Evolutionary conservation across 2,113 vertebrate genomes (phyloP), one percentile per base, ranked within the genome.

Genomic region (Elephantulus edwardii): DNA sequence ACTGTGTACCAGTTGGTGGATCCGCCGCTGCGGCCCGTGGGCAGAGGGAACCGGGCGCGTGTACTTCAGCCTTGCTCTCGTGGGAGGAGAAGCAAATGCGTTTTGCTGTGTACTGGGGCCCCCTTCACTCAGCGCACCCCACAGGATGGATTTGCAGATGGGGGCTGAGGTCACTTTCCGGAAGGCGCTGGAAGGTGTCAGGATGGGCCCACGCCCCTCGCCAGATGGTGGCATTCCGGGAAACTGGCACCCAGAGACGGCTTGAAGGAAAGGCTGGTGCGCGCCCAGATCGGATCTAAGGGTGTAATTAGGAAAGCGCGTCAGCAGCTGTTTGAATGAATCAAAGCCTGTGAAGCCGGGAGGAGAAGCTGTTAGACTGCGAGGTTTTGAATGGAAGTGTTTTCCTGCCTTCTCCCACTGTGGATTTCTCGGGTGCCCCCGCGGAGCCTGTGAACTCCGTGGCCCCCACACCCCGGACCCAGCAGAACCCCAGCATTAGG

Each of bases 141-240:
- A 6, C 14, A 8, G 46, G 54, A 46, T 52, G 74, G 66, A 17
- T 83, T 64, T 83, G 46, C 58, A 48, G 75, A 33, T 42, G 48
- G 60, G 88, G 44, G 75, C 38, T 64, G 33, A 2, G 91, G 86
- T 81, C 83, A 33, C 71, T 16, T 90, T 56, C 35, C 6, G 0
- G 90, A 87, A 92, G 90, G 35, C 0, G 2, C 75, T 17, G 64
- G 42, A 35, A 93, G 70, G 92, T 75, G 85, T 60, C 58, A 68
- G 88, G 85, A 54, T 48, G 64, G 35, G 76, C 85, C 71, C 64
- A 13, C 56, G 1, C n/a, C 64, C 71, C 35, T 72, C 38, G 2
- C 35, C 94, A 94, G 93, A 94, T 93, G 92, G 95, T 93, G 88
- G 90, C 88, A 76, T 93, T 92, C 94, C 88, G 48, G 14, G 90